Evolutionary conservation across 2,888 invertebrate genomes (phyloP), one percentile per base, ranked within the genome.

Genomic region (Lissonota sp.): DNA sequence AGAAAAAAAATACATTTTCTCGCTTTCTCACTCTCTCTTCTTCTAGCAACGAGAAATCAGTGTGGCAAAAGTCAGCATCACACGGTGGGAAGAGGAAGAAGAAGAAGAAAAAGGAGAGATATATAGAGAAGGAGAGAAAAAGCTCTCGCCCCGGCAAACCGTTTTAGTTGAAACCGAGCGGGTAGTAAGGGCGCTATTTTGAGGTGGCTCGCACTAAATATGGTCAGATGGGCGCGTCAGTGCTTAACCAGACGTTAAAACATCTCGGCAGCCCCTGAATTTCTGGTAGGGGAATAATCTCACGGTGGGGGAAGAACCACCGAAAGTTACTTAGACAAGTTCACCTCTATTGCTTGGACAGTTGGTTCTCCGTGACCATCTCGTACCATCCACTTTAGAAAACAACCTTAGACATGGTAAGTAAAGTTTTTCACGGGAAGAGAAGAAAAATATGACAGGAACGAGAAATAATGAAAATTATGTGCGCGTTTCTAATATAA

Each of bases 321-420:
- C 86, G 86, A 90, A 91, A 90, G 89, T 91, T 92, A 92, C 91
- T 91, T 92, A 92, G 91, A 89, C 87, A 91, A 92, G 90, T 92
- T 91, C 90, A 89, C 87, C 86, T 90, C 90, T 90, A 90, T 88
- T 80, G 86, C 84, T 90, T 86, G 88, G 89, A 89, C 92, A 92
- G 92, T 92, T 92, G 92, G 92, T 92, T 92, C 90, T 85, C 88
- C 85, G 90, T 91, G 86, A 90, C 90, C 92, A 92, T 90, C 92
- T 92, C 90, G 92, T 82, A 87, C 87, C 88, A 87, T 89, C 88
- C 81, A 60, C 85, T 85, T 26, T 85, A 87, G 85, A 88, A 88
- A 89, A 86, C 88, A 87, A 88, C 87, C 85, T 86, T 87, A 89
- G 87, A 80, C 82, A 91, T 91, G 91, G 91, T 91, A 91, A 91